These are phyloP conservation scores for Tinamus major DNA, from an alignment of 2,797 vertebrate species.

Conservation along the genomic window DNA sequence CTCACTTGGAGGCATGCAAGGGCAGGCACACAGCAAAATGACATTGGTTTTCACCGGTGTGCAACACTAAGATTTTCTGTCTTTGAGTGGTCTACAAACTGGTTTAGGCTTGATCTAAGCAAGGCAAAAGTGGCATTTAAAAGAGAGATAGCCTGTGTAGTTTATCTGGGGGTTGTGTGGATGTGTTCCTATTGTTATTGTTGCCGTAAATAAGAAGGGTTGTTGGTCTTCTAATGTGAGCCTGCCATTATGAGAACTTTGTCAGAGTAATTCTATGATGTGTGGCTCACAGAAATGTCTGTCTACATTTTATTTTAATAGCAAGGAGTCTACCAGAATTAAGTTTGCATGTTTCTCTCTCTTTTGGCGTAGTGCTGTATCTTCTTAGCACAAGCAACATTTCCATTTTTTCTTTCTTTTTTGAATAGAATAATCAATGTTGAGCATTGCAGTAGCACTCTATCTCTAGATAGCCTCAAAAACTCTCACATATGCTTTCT, in stretches of 20 bases:
- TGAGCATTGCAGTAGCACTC: neutral
- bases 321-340: neutral
- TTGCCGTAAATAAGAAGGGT: conserved; percentile 24
- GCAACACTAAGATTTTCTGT: neutral
- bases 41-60: too few relatives aligned
- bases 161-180: conserved; percentile 4
- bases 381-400: neutral
- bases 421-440: neutral
- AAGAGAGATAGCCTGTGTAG: conserved; percentile 13
- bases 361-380: neutral
- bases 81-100: neutral
- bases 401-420: neutral
- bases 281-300: conserved; percentile 18
- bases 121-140: neutral
- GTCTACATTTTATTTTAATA: conserved; percentile 41
- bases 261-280: conserved; percentile 18
- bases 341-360: neutral
- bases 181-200: neutral
- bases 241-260: conserved; percentile 2
- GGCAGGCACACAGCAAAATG: neutral
- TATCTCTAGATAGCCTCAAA: neutral
- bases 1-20: neutral
- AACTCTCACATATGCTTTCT: neutral
- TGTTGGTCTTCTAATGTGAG: neutral
- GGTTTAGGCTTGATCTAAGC: neutral